These are phyloP conservation scores for Rhabdomys pumilio DNA, from an alignment of 2,797 vertebrate genomes.

Conservation along the genomic window DNA sequence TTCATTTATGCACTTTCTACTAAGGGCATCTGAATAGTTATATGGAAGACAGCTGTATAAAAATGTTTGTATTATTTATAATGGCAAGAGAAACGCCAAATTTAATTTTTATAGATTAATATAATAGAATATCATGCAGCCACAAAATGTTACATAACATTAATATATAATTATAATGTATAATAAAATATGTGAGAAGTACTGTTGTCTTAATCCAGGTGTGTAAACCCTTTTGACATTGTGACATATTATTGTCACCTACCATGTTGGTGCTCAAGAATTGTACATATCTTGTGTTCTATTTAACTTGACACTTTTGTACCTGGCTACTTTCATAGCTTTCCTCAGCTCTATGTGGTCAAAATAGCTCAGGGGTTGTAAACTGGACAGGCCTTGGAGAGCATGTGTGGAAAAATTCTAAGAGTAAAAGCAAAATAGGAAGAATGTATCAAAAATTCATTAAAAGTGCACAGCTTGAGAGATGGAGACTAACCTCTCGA, in stretches of 20 bases:
- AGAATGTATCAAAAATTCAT: background rate
- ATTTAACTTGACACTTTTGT: background rate
- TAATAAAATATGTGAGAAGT: background rate
- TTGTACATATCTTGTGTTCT: background rate
- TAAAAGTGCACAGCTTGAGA: background rate
- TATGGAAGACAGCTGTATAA: background rate
- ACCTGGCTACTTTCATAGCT: background rate
- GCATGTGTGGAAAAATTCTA: background rate
- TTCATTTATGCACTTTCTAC: conserved; percentile 2
- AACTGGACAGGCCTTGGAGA: background rate
- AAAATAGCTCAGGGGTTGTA: background rate
- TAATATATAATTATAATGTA: background rate
- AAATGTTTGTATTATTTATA: background rate
- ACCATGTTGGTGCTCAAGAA: background rate
- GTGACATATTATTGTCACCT: background rate
- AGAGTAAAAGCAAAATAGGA: background rate
- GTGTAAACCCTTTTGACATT: background rate
- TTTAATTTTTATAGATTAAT: background rate
- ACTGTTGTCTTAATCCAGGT: background rate
- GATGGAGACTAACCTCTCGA: background rate
- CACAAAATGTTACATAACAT: background rate
- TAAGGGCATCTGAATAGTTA: background rate
- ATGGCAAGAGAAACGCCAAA: conserved; percentile 6
- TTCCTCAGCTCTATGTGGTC: background rate
- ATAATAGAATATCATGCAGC: background rate